Conservation (phyloP, 2,888 invertebrate genomes). For the Epinotia brunnichana region DNA sequence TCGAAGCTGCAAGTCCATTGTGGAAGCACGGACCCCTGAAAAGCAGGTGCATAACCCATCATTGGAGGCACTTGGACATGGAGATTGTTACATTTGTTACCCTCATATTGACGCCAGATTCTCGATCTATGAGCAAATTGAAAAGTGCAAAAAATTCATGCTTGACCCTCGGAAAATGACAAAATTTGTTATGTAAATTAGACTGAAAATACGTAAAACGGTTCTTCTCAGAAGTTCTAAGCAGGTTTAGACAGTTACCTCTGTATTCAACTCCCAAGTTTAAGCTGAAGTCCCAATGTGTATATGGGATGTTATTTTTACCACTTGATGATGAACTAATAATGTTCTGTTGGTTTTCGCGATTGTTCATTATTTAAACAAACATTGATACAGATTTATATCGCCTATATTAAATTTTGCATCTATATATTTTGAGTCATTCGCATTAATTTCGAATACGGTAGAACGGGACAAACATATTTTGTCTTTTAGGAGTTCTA, state of each 20-base stretch:
- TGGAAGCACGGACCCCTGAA: no score
- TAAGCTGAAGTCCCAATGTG: not conserved
- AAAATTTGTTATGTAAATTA: not conserved
- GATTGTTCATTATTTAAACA: not conserved
- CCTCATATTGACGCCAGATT: not conserved
- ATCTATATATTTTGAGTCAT: not conserved
- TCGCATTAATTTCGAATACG: not conserved
- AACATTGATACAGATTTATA: not conserved
- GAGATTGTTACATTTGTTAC: no score
- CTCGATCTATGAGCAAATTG: not conserved
- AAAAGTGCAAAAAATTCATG: not conserved
- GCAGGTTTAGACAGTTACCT: slow-evolving; percentile 52
- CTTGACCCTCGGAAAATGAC: not conserved
- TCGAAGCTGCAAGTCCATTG: no score
- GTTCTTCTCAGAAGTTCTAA: slow-evolving; percentile 60
- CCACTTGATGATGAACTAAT: slow-evolving; percentile 5
- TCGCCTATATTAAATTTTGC: not conserved
- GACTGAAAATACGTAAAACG: slow-evolving; percentile 26
- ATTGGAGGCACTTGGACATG: no score
- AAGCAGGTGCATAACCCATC: no score
- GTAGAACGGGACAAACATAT: not conserved
- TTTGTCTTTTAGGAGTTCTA: not conserved
- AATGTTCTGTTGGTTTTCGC: not conserved
- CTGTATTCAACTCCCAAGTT: slow-evolving; percentile 43
- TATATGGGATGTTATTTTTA: not conserved